phyloP scores from a whole-genome alignment of 2,797 vertebrate genomes.

The Gallinago solitaria region DNA sequence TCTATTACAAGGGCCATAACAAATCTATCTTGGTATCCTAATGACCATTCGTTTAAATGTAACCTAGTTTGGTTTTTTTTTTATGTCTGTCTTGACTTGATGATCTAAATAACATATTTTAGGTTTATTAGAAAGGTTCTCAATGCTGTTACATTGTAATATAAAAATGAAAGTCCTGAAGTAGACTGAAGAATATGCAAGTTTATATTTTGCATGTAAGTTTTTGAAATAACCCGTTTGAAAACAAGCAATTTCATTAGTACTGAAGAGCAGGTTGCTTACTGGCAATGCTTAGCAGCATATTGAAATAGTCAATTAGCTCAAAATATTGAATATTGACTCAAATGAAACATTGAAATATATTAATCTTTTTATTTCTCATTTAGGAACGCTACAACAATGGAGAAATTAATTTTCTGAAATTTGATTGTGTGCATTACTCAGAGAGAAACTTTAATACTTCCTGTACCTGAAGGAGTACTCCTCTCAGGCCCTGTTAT shows the following conservation, averaged over 20 bases:
- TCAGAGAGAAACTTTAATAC: not conserved
- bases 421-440: not conserved
- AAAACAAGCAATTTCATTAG: not conserved
- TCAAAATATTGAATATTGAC: not conserved
- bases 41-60: not conserved
- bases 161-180: not conserved
- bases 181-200: not conserved
- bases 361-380: not conserved
- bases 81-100: not conserved
- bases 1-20: not conserved
- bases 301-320: not conserved
- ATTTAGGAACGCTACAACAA: not conserved
- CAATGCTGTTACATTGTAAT: not conserved
- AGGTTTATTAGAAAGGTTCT: not conserved
- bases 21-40: not conserved
- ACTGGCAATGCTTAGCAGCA: not conserved
- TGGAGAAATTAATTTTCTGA: not conserved
- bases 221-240: not conserved
- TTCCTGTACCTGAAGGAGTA: not conserved
- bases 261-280: not conserved
- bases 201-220: not conserved
- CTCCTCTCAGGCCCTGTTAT: not conserved
- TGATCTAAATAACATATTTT: not conserved
- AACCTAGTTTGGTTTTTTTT: not conserved
- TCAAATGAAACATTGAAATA: not conserved